Base-by-base conservation (phyloP, 2,888 invertebrate genomes). In the Invenusta paracnida region DNA sequence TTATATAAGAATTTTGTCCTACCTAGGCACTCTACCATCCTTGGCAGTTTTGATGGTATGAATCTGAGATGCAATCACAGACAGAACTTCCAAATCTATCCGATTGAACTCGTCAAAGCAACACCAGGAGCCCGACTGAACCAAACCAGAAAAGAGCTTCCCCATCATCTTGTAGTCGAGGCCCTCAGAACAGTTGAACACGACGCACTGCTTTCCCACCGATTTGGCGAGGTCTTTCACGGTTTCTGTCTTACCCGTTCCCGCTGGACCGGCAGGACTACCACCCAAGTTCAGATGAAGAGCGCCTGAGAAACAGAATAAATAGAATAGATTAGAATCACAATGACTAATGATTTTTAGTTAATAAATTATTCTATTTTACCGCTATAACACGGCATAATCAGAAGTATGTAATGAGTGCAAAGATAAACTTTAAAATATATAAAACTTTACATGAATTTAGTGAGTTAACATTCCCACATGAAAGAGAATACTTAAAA, bases 51-150 rank as follows among this genome's bases (percentile, higher is more conserved):
- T 91, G 84, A 91, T 91, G n/a, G 91, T 90, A 27, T 89, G 90
- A 29, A 91, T 90, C 88, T 91, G 91, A 87, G 91, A 91, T 1
- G 91, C 91, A 1, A 91, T 91, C 17, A 91, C 91, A 1, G 91
- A 91, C 88, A 91, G 86, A 0, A 91, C 91, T 88, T 91, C 91
- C 23, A 91, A 88, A 86, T 91, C 91, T 81, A 91, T 91, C 25
- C 91, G 88, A 88, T 91, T 91, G 87, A 91, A 91, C 88, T 91
- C 91, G 86, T 91, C 91, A 89, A 91, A 91, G 87, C 91, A 91
- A 84, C 90, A 91, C 91, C 91, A 91, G 87, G 90, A 90, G 23
- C 91, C 91, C 1, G 91, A 91, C 89, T 91, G 91, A 11, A 91
- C 89, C 83, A 91, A 86, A 0, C 91, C 91, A 29, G 91, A 90